These are phyloP conservation scores for Carcharodon carcharias DNA, from an alignment of 2,797 vertebrate genomes.

Conservation along the genomic window DNA sequence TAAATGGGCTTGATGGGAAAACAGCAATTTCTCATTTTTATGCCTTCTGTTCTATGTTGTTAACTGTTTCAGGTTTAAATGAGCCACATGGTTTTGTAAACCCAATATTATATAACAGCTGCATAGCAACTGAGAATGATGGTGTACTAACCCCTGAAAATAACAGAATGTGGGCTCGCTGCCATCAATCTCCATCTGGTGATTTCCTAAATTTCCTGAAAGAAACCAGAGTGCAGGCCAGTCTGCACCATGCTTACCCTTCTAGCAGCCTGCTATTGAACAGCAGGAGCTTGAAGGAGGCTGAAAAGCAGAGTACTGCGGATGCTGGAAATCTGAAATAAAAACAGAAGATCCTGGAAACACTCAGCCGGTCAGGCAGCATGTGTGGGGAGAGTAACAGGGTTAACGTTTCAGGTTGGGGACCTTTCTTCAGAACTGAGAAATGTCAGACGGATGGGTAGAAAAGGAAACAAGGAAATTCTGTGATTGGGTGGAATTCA, in stretches of 20 bases:
- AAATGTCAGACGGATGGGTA: too few species aligned
- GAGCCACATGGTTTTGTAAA: background rate
- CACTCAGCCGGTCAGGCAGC: background rate
- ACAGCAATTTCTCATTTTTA: background rate
- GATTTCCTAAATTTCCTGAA: background rate
- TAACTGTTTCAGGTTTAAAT: background rate
- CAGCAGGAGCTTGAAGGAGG: background rate
- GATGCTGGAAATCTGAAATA: background rate
- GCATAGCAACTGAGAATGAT: background rate
- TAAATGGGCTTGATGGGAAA: background rate
- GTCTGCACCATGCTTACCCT: background rate
- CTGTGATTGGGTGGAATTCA: too few species aligned
- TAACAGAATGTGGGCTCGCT: background rate
- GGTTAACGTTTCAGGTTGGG: too few species aligned
- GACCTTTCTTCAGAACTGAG: too few species aligned
- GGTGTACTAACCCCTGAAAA: background rate
- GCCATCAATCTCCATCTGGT: slow-evolving; percentile 10
- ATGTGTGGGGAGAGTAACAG: background rate
- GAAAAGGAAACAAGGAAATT: too few species aligned
- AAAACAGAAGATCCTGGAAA: background rate
- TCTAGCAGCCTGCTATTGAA: background rate
- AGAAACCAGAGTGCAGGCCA: background rate
- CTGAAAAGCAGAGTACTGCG: background rate
- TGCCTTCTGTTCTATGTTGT: background rate
- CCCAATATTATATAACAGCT: background rate